A percentile compares a stretch with the other conserved stretches of the same genome.
Evolutionary conservation across 92 coral and sea anemone genomes (phyloP).

Genomic region (Isaurus tuberculatus): DNA sequence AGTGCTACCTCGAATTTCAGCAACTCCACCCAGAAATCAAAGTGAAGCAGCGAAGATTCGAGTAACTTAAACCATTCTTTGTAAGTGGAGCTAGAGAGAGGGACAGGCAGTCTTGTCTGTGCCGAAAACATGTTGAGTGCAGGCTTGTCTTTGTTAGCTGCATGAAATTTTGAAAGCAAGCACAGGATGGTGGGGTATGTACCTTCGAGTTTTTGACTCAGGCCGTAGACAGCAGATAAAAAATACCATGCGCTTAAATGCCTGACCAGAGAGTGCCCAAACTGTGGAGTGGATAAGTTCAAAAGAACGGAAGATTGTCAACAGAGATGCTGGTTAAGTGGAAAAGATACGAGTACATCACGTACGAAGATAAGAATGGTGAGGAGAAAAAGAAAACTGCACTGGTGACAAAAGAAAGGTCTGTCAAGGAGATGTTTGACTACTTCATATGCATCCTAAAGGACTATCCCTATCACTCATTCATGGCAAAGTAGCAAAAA

Average conservation of each 20-base stretch:
- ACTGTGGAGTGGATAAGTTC: not conserved
- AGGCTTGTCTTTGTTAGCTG: constrained; percentile 53
- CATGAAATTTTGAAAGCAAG: constrained; percentile 56
- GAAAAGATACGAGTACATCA: not conserved
- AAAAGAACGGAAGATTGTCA: too few relatives aligned
- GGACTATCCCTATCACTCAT: constrained; percentile 28
- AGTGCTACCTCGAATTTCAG: too few relatives aligned
- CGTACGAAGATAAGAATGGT: not conserved
- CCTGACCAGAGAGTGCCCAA: not conserved
- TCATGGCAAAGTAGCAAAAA: constrained; percentile 6
- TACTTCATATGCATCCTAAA: not conserved
- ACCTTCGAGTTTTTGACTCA: constrained; percentile 40
- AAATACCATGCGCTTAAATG: not conserved
- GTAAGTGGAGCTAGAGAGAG: not conserved
- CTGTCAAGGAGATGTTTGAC: constrained; percentile 4
- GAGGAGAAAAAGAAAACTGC: not conserved
- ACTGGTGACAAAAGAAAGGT: not conserved
- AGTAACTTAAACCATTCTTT: constrained; percentile 9
- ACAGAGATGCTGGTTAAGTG: too few relatives aligned
- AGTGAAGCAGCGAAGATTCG: constrained; percentile 45
- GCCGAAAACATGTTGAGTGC: constrained; percentile 42
- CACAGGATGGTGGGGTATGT: constrained; percentile 1
- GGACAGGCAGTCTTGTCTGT: constrained; percentile 34
- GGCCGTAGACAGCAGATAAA: constrained; percentile 33
- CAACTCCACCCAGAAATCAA: constrained; percentile 53